These are phyloP conservation scores for Sus cebifrons DNA, from an alignment of 2,797 vertebrate species.

Conservation along the genomic window DNA sequence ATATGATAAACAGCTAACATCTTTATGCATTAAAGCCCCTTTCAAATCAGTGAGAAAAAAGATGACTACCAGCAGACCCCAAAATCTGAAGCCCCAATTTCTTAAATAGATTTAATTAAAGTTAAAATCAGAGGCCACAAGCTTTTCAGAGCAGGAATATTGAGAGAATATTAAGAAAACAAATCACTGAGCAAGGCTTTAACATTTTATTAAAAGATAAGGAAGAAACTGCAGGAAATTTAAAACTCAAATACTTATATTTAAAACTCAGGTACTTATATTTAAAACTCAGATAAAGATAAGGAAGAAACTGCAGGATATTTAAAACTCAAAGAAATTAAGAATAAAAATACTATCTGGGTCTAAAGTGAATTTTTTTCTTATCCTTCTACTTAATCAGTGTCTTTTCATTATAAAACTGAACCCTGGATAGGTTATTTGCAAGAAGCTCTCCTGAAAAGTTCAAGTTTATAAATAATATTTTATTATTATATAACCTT, in stretches of 20 bases:
- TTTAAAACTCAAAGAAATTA: slow-evolving; percentile 58
- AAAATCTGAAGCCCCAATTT: neutral
- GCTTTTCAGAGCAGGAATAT: slow-evolving; percentile 8
- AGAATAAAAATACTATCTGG: slow-evolving; percentile 41
- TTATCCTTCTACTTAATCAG: slow-evolving; percentile 34
- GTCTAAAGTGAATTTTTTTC: neutral
- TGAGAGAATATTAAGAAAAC: neutral
- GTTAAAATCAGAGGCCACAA: slow-evolving; percentile 25
- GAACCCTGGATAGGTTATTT: neutral
- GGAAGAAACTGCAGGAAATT: slow-evolving; percentile 9
- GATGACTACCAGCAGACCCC: neutral
- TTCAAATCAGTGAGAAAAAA: neutral
- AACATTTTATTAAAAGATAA: slow-evolving; percentile 54
- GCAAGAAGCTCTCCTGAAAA: slow-evolving; percentile 15
- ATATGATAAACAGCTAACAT: neutral
- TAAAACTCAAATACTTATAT: slow-evolving; percentile 50
- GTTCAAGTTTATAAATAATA: slow-evolving; percentile 12
- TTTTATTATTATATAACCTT: neutral
- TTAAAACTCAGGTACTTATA: neutral
- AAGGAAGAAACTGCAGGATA: slow-evolving; percentile 6
- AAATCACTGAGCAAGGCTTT: neutral
- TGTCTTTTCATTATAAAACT: neutral
- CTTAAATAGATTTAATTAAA: slow-evolving; percentile 51
- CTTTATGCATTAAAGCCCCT: neutral
- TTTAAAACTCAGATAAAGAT: slow-evolving; percentile 6